A percentile compares a stretch with the other conserved stretches of the same genome.
phyloP scores from a whole-genome alignment of 2,888 invertebrate species.

The Drosophila kambysellisi region DNA sequence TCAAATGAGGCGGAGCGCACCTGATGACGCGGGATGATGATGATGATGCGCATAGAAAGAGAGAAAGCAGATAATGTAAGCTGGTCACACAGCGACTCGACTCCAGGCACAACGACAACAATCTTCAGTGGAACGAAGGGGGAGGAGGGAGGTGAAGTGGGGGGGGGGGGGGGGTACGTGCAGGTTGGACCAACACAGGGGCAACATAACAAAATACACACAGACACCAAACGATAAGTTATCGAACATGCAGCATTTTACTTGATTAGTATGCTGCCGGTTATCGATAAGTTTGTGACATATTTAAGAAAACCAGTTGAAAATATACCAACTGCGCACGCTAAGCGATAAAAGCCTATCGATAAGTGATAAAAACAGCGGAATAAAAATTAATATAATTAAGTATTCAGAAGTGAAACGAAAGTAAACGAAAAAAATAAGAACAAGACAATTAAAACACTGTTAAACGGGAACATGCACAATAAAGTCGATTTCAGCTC shows the following conservation, averaged over 20 bases:
- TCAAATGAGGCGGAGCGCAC: conserved; percentile 96
- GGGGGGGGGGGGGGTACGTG: background rate
- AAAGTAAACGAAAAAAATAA: background rate
- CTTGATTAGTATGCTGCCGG: conserved; percentile 18
- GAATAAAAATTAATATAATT: no score
- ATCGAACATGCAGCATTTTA: conserved; percentile 7
- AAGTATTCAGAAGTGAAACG: background rate
- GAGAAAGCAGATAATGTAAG: conserved; percentile 15
- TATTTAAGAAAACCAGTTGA: background rate
- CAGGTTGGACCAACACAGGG: conserved; percentile 29
- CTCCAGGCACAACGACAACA: background rate
- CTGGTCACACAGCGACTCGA: conserved; percentile 2
- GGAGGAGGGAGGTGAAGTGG: background rate
- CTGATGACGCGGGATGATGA: conserved; percentile 74
- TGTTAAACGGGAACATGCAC: background rate
- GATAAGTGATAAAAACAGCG: background rate
- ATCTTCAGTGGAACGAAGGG: conserved; percentile 1
- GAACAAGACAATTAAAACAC: background rate
- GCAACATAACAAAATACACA: conserved; percentile 2
- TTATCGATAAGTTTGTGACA: background rate
- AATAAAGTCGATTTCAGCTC: conserved; percentile 1
- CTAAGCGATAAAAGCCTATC: conserved; percentile 1
- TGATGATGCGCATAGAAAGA: conserved; percentile 15
- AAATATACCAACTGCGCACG: background rate
- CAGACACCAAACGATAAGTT: conserved; percentile 5